phyloP scores from a whole-genome alignment of 2,113 vertebrate genomes.

The Macaca fascicularis region T2T-MFA8v1.1 NC_088385.1:137917001-137917500 shows the following conservation, averaged over 20 bases:
- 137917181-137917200: fast-evolving
- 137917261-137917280: neutral
- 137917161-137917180: fast-evolving
- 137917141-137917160: neutral
- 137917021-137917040: slow-evolving; percentile 93
- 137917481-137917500: fast-evolving
- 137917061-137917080: slow-evolving; percentile 98
- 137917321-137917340: neutral
- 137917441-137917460: fast-evolving
- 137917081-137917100: slow-evolving; percentile 88
- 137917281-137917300: neutral
- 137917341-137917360: fast-evolving
- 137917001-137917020: slow-evolving; percentile 96
- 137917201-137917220: neutral
- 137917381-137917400: fast-evolving
- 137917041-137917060: slow-evolving; percentile 90
- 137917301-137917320: neutral
- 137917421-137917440: neutral
- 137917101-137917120: neutral
- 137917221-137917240: neutral
- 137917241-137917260: neutral
- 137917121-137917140: neutral
- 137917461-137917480: fast-evolving
- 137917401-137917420: fast-evolving
- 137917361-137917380: fast-evolving